Base-by-base conservation (phyloP, 1,140 invertebrate genomes). In the Marisa cornuarietis region DNA sequence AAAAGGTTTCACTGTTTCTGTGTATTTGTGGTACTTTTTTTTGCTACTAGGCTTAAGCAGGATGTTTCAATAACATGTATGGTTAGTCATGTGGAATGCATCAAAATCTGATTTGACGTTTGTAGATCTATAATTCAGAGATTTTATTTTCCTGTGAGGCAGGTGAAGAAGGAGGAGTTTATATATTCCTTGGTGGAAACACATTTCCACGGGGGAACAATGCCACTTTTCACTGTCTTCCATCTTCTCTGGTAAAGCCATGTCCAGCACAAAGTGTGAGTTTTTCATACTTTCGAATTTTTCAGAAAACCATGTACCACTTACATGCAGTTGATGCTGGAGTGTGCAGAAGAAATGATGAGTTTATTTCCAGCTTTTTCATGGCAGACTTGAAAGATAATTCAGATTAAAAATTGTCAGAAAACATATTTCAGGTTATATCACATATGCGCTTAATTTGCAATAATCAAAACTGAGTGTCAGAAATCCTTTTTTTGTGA, bases 111-210 rank as follows among this genome's bases (percentile, higher is more conserved):
- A 42, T 42, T 42, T 42, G 31, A 42, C 6, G 2, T 6, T 4
- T 42, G 31, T 6, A 42, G 31, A 42, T 42, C 31, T 42, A 42
- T 42, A 42, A 42, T 42, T 42, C 31, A 42, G 2, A 4, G 2
- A 42, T 42, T 42, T 42, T 42, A 42, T 42, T 42, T 42, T 42
- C 31, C 31, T 42, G 31, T 79, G 31, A 69, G 62, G 18, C 76
- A 85, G 83, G 83, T 71, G 83, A 87, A 54, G 79, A 84, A 79
- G 84, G 86, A 9, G 71, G 71, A 49, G 83, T 83, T 8, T 86
- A 82, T 66, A 73, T 87, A 14, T 87, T 76, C 71, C 74, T 61
- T 69, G 84, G 84, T 51, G 84, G 83, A 0, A 26, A 66, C 18
- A 20, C 82, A 42, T 87, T 87, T 62, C 84, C 84, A 0, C 26